Conservation (phyloP, 2,888 invertebrate genomes). For the Tachina fera region DNA sequence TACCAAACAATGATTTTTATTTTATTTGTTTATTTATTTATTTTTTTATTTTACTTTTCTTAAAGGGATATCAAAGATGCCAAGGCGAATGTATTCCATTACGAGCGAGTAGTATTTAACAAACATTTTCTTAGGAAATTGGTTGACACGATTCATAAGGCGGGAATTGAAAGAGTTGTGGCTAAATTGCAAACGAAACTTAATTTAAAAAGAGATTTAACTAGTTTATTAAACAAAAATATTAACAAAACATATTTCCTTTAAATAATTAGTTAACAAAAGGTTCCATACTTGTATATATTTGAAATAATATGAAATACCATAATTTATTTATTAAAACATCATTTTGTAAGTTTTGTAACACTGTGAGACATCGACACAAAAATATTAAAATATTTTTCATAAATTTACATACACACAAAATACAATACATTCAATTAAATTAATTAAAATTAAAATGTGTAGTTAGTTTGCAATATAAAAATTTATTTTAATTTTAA, state of each 20-base stretch:
- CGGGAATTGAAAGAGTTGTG: slow-evolving; percentile 11
- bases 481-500: neutral
- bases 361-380: slow-evolving; percentile 11
- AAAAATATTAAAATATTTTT: neutral
- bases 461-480: slow-evolving; percentile 16
- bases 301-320: neutral
- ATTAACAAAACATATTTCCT: neutral
- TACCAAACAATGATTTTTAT: slow-evolving; percentile 54
- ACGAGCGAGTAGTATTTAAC: slow-evolving; percentile 85
- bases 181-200: neutral
- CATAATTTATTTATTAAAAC: neutral
- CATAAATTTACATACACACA: neutral
- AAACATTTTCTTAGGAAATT: slow-evolving; percentile 24
- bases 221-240: neutral
- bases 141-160: slow-evolving; percentile 15
- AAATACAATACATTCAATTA: slow-evolving; percentile 45
- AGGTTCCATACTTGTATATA: neutral
- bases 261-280: slow-evolving; percentile 6
- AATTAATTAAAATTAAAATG: neutral
- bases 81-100: slow-evolving; percentile 86
- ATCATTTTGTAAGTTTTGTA: neutral
- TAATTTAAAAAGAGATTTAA: neutral
- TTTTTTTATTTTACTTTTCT: slow-evolving; percentile 75
- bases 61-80: slow-evolving; percentile 83
- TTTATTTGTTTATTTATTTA: slow-evolving; percentile 71